Evolutionary conservation across 2,888 invertebrate genomes (phyloP).

Genomic region (Aquatica leii): DNA sequence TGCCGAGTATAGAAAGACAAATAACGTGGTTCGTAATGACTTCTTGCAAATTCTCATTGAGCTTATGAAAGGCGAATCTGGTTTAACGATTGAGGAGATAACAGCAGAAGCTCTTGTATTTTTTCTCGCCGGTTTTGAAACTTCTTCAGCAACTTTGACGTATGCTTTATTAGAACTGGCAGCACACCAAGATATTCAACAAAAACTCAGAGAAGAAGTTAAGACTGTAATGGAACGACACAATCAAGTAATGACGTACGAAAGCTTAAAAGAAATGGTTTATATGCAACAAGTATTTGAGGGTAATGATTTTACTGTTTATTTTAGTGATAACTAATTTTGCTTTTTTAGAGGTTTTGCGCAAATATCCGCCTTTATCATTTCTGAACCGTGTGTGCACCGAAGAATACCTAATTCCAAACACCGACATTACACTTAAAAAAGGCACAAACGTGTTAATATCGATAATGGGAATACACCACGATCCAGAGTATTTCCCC

Average conservation of each 20-base stretch:
- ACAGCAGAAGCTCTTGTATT: constrained; percentile 9
- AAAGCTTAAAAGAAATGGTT: constrained; percentile 53
- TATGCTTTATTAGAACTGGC: constrained; percentile 56
- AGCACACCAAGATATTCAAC: constrained; percentile 53
- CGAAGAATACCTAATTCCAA: constrained; percentile 19
- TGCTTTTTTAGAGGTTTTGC: constrained; percentile 37
- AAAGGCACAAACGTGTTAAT: constrained; percentile 2
- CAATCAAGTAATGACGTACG: constrained; percentile 54
- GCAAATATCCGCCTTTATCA: constrained; percentile 41
- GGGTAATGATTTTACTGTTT: constrained; percentile 41
- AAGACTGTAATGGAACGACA: too few relatives aligned
- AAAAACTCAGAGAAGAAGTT: constrained; percentile 50
- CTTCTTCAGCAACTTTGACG: constrained; percentile 55
- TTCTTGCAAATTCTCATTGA: constrained; percentile 65
- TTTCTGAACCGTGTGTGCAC: constrained; percentile 34
- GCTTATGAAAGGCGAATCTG: constrained; percentile 56
- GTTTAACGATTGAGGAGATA: background rate
- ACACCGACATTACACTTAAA: background rate
- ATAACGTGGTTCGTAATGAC: constrained; percentile 62
- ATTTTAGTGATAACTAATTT: background rate
- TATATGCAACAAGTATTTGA: constrained; percentile 55
- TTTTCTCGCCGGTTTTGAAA: constrained; percentile 58
- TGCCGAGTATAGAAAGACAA: constrained; percentile 59
- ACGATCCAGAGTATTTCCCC: constrained; percentile 55
- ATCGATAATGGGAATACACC: constrained; percentile 42